Conservation (phyloP, 1,140 invertebrate genomes). For the Caenorhabditis remanei region DNA sequence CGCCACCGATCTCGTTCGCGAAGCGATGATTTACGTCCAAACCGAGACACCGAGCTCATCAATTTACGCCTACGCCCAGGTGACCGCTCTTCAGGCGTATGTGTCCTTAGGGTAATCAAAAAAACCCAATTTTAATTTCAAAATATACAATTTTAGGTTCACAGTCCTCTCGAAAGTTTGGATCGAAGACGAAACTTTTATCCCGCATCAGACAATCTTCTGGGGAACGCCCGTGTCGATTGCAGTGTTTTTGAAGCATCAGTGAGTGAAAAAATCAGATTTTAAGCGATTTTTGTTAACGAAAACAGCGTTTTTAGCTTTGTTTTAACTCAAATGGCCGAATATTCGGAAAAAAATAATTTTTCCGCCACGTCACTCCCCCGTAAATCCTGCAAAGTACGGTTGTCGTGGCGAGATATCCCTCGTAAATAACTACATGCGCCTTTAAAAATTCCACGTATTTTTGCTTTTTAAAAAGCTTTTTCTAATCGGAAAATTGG, state of each 20-base stretch:
- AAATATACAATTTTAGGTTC: background rate
- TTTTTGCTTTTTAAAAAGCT: too few relatives aligned
- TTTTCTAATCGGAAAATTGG: too few relatives aligned
- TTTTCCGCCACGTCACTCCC: too few relatives aligned
- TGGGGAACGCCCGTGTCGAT: conserved; percentile 33
- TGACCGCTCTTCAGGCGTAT: conserved; percentile 29
- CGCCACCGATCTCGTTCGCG: background rate
- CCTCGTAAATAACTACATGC: too few relatives aligned
- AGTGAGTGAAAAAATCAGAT: background rate
- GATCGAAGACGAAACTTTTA: conserved; percentile 32
- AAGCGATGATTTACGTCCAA: background rate
- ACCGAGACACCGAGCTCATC: background rate
- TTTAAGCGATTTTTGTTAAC: background rate
- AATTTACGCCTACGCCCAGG: conserved; percentile 11
- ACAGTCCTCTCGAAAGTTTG: conserved; percentile 32
- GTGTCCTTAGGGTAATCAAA: background rate
- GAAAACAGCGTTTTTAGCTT: too few relatives aligned
- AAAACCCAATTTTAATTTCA: background rate
- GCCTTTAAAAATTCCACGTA: too few relatives aligned
- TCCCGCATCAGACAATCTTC: conserved; percentile 40
- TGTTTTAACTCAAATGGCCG: too few relatives aligned
- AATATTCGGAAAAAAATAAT: too few relatives aligned
- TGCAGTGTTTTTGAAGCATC: background rate
- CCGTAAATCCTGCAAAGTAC: too few relatives aligned
- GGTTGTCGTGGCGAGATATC: too few relatives aligned